These are phyloP conservation scores for Trichonephila inaurata DNA, from an alignment of 1,140 invertebrate species.

Conservation along the genomic window DNA sequence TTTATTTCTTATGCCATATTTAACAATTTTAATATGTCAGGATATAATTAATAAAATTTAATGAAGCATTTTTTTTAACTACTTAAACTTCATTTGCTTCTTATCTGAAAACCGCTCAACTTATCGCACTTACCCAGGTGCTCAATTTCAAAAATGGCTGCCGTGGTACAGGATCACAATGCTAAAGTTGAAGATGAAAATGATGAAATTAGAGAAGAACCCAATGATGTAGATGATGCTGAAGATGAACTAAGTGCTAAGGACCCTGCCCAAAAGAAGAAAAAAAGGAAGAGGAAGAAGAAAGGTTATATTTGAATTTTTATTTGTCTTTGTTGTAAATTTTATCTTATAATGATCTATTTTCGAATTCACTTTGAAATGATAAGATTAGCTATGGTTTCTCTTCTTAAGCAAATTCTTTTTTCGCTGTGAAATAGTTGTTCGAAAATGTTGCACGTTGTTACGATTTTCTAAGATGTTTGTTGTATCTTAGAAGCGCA, in stretches of 20 bases:
- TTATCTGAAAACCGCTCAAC: neutral
- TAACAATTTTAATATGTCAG: no score
- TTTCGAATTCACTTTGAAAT: neutral
- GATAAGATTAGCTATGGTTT: neutral
- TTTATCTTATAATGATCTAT: neutral
- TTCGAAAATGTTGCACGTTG: no score
- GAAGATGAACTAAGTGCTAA: conserved; percentile 78
- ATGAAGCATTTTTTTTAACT: no score
- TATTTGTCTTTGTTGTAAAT: neutral
- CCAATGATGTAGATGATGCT: conserved; percentile 78
- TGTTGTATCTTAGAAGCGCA: no score
- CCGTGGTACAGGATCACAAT: conserved; percentile 74
- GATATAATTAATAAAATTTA: no score
- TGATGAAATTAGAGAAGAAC: conserved; percentile 76
- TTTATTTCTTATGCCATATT: no score
- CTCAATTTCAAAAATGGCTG: conserved; percentile 76
- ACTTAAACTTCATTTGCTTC: neutral
- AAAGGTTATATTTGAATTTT: conserved; percentile 77
- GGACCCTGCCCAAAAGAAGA: conserved; percentile 81
- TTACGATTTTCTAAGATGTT: no score
- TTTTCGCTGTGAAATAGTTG: no score
- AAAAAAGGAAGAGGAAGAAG: conserved; percentile 83
- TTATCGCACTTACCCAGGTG: conserved; percentile 31
- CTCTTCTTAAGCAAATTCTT: no score
- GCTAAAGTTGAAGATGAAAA: conserved; percentile 74